phyloP scores from a whole-genome alignment of 2,797 vertebrate species.

The Chiroxiphia lanceolata region DNA sequence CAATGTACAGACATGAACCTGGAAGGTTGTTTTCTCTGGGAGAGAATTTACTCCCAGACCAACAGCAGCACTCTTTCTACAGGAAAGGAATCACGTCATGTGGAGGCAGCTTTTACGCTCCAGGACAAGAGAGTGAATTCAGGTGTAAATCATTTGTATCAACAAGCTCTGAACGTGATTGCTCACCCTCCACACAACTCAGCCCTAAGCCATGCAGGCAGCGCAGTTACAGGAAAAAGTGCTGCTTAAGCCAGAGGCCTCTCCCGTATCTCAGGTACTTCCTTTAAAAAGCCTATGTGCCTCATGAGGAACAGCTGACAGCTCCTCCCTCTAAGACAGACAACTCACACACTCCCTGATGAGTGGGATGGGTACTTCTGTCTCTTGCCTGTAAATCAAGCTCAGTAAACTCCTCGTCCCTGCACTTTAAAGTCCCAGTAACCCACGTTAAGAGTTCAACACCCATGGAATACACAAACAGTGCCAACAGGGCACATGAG shows the following conservation, averaged over 20 bases:
- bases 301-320: not conserved
- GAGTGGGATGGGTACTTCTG: not conserved
- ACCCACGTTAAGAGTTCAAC: fast-evolving
- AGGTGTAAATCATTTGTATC: slow-evolving; percentile 41
- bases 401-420: not conserved
- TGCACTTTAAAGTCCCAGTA: not conserved
- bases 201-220: slow-evolving; percentile 6
- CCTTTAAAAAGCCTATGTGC: not conserved
- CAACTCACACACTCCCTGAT: not conserved
- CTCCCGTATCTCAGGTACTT: not conserved
- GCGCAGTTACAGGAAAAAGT: not conserved
- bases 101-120: not conserved
- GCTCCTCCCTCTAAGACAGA: not conserved
- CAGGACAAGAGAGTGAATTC: slow-evolving; percentile 28
- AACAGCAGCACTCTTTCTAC: not conserved
- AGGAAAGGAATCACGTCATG: not conserved
- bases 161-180: not conserved
- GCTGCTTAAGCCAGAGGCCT: not conserved
- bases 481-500: fast-evolving
- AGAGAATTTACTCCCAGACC: not conserved
- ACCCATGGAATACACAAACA: not conserved
- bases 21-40: not conserved
- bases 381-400: not conserved
- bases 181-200: not conserved
- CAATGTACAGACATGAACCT: not conserved